phyloP scores from a whole-genome alignment of 1,140 invertebrate genomes.

The Pogonomyrmex californicus region DNA sequence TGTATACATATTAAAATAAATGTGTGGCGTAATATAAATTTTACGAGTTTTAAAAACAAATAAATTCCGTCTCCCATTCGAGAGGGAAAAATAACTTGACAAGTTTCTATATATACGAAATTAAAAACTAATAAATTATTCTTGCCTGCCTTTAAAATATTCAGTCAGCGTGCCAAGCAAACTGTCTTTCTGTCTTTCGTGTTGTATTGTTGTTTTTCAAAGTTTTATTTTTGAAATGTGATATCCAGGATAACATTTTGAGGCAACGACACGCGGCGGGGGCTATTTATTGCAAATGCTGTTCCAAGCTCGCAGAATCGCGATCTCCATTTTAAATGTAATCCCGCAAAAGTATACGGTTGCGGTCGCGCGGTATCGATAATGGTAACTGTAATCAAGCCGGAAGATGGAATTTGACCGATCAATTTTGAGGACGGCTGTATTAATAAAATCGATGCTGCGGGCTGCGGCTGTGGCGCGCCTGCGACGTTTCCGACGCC shows the following conservation, averaged over 20 bases:
- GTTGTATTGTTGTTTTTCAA: not conserved
- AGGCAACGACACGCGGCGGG: slow-evolving; percentile 22
- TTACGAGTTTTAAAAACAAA: not conserved
- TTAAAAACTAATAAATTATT: slow-evolving; percentile 22
- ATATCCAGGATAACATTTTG: slow-evolving; percentile 29
- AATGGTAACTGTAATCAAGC: slow-evolving; percentile 62
- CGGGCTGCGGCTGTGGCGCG: slow-evolving; percentile 3
- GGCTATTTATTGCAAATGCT: slow-evolving; percentile 50
- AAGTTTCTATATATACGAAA: not conserved
- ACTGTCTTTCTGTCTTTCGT: not conserved
- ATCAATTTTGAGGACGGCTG: slow-evolving; percentile 53
- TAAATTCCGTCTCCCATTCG: not conserved
- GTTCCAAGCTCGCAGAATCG: slow-evolving; percentile 29
- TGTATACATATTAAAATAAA: not conserved
- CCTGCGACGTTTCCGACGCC: slow-evolving; percentile 19
- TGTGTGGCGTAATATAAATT: not conserved
- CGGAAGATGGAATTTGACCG: slow-evolving; percentile 38
- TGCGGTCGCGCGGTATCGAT: slow-evolving; percentile 45
- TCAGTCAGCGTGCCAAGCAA: not conserved
- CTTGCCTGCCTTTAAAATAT: slow-evolving; percentile 3
- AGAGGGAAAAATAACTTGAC: not conserved
- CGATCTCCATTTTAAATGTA: slow-evolving; percentile 65
- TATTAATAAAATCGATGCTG: slow-evolving; percentile 60
- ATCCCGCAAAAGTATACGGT: slow-evolving; percentile 49
- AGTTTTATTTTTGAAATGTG: slow-evolving; percentile 33